phyloP scores from a whole-genome alignment of 2,113 vertebrate genomes.

The Struthio camelus region DNA sequence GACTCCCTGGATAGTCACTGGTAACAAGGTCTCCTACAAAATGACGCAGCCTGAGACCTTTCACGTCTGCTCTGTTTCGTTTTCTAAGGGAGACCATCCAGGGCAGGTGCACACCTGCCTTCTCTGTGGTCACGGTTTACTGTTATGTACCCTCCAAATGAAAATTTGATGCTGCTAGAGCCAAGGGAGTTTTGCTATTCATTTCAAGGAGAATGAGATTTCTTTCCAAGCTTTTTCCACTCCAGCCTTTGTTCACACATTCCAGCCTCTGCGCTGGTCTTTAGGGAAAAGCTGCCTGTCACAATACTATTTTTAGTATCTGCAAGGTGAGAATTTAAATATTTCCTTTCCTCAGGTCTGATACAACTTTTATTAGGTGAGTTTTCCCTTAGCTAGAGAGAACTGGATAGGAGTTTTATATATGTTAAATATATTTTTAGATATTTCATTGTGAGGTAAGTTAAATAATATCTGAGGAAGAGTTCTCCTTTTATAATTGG shows the following conservation, averaged over 20 bases:
- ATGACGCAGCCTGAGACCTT: not conserved
- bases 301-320: not conserved
- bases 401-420: not conserved
- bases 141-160: not conserved
- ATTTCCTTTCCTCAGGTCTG: not conserved
- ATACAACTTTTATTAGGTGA: not conserved
- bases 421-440: not conserved
- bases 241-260: not conserved
- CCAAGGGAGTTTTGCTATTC: not conserved
- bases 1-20: not conserved
- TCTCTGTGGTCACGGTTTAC: not conserved
- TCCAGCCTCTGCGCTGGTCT: not conserved
- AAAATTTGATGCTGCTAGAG: not conserved
- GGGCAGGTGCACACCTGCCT: fast-evolving
- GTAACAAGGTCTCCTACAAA: not conserved
- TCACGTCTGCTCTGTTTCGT: not conserved
- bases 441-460: not conserved
- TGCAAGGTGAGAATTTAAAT: not conserved
- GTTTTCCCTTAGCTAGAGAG: not conserved
- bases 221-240: not conserved
- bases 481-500: not conserved
- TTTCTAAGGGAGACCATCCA: not conserved
- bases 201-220: not conserved
- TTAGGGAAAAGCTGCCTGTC: not conserved
- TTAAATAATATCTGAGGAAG: not conserved